Base-by-base conservation (phyloP, 2,888 invertebrate species). In the Anthophora plumipes region DNA sequence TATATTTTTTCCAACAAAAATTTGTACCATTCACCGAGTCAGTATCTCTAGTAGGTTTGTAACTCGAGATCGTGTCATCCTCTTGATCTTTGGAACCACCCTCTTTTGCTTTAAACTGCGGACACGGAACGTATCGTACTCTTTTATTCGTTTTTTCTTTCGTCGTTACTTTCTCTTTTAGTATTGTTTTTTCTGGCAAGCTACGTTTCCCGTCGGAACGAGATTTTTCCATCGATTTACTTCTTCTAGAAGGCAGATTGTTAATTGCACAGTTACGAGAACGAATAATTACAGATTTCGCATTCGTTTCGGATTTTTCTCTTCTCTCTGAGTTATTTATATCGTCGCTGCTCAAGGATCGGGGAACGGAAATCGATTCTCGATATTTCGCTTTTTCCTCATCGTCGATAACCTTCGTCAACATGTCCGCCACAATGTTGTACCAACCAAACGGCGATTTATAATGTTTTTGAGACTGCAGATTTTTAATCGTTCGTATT, bases 401-500 rank as follows among this genome's bases (percentile, higher is more conserved):
- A 5, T 88, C 86, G 1, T 46, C 54, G 31, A 90, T 87, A 41
- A 83, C 87, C 63, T 88, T 85, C 17, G 66, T 63, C 39, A 90
- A 66, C 90, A 90, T 90, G 37, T 81, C 81, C 52, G 86, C 79
- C 20, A 90, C 74, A 64, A 90, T 71, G 31, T 85, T 64, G 54
- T 89, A 89, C 89, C 90, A 90, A 48, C 79, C 61, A 31, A 85
- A 63, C 43, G 84, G 71, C 7, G 90, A 86, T 64, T 80, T 80
- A n/a, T 86, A 89, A 1, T 64, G 57, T 54, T 83, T 87, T 8
- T 75, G 82, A 8, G 48, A 81, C 43, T 80, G 70, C 31, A 90
- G 67, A 8, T 73, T 70, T 61, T 77, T 59, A 8, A 87, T 85
- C 59, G 70, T 85, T 69, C 83, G 82, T 25, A 66, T 55, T 80